Percentiles rank a stretch among this genome's conserved stretches.
Evolutionary conservation across 2,113 vertebrate species (phyloP).

Genomic region (Otus sunia): DNA sequence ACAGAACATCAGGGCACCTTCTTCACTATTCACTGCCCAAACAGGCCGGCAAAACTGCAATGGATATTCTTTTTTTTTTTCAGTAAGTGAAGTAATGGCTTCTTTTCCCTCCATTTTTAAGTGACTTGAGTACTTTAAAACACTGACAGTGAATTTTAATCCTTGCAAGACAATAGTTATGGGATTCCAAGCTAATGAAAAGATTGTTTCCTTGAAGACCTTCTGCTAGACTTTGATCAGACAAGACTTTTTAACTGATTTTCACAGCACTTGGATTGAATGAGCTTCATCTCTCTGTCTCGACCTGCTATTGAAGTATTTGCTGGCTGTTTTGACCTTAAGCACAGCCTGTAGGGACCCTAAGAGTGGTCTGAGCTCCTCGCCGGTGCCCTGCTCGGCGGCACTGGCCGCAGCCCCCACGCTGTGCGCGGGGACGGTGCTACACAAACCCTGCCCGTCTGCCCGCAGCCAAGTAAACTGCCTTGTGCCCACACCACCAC

Average conservation of each 20-base stretch:
- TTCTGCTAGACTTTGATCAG: not conserved
- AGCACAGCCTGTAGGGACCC: not conserved
- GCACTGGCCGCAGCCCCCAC: accelerated
- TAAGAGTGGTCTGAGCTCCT: accelerated
- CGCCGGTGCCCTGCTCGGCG: accelerated
- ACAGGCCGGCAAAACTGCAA: not conserved
- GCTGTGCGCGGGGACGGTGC: accelerated
- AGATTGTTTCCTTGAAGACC: not conserved
- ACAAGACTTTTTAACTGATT: not conserved
- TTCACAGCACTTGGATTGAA: not conserved
- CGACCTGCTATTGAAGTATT: not conserved
- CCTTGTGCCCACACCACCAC: accelerated
- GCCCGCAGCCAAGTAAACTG: not conserved
- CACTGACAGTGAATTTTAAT: not conserved
- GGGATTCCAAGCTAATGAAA: not conserved
- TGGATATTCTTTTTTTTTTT: not conserved
- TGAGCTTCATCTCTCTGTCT: not conserved
- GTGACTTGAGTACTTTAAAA: not conserved
- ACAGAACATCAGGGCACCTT: not conserved
- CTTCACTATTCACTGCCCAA: not conserved
- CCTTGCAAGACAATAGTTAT: not conserved
- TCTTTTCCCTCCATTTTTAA: not conserved
- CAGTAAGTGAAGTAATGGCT: not conserved
- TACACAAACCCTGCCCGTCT: not conserved
- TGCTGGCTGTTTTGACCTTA: not conserved